A percentile compares a stretch with the other conserved stretches of the same genome.
Evolutionary conservation across 2,888 invertebrate genomes (phyloP).

Genomic region (Resseliella maxima): DNA sequence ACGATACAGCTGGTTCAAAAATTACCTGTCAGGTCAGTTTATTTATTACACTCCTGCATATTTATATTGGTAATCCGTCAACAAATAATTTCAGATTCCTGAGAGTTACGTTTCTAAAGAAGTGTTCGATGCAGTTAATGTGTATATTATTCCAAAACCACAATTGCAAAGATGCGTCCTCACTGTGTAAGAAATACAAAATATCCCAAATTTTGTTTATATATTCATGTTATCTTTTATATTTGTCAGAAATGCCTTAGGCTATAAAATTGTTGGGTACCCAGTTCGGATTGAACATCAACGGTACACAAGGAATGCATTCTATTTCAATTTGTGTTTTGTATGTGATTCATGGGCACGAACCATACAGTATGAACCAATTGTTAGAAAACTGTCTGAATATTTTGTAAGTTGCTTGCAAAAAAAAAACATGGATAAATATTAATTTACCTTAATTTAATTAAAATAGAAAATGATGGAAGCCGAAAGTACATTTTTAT

Average conservation of each 20-base stretch:
- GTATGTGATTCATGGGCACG: slow-evolving; percentile 91
- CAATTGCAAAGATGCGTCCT: slow-evolving; percentile 90
- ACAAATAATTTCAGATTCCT: too few species aligned
- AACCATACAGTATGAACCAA: slow-evolving; percentile 92
- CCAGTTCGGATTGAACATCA: slow-evolving; percentile 90
- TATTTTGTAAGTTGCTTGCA: slow-evolving; percentile 77
- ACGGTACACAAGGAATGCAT: slow-evolving; percentile 92
- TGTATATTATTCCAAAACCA: slow-evolving; percentile 94
- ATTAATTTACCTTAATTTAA: slow-evolving; percentile 57
- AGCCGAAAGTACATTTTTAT: slow-evolving; percentile 86
- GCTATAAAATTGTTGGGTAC: slow-evolving; percentile 91
- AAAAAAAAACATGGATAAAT: background rate
- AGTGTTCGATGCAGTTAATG: slow-evolving; percentile 91
- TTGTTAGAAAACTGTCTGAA: slow-evolving; percentile 92
- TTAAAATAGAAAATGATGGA: slow-evolving; percentile 79
- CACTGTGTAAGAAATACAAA: slow-evolving; percentile 80
- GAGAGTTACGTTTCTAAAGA: slow-evolving; percentile 92
- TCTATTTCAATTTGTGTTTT: slow-evolving; percentile 94
- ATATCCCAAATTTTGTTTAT: background rate
- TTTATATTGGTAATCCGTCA: background rate
- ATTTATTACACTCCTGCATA: too few species aligned
- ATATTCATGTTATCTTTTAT: slow-evolving; percentile 29
- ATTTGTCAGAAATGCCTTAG: slow-evolving; percentile 70
- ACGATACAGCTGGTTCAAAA: slow-evolving; percentile 83
- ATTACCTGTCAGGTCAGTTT: slow-evolving; percentile 82